Percentiles rank a stretch among this genome's conserved stretches.
Conservation (phyloP, 2,113 vertebrate species). For the Datnioides undecimradiatus region DNA sequence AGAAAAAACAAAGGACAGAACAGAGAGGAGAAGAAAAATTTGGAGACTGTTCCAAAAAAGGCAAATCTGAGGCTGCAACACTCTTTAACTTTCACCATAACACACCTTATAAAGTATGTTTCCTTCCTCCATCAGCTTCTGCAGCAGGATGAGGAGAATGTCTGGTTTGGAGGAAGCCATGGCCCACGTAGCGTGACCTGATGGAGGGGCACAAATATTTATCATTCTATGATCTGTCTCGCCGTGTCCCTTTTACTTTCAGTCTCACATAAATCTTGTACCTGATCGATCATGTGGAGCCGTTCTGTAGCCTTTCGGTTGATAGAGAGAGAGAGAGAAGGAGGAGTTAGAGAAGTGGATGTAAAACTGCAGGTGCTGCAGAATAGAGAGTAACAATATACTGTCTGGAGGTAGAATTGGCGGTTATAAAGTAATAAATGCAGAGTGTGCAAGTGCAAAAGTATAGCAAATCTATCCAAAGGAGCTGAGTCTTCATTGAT, state of each 20-base stretch:
- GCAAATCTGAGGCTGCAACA: background rate
- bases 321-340: constrained; percentile 43
- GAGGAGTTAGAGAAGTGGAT: constrained; percentile 43
- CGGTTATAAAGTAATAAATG: background rate
- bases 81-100: background rate
- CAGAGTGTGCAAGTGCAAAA: background rate
- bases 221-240: constrained; percentile 38
- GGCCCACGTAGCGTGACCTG: constrained; percentile 99
- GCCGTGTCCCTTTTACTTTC: constrained; percentile 8
- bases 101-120: constrained; percentile 95
- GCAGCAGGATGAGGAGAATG: constrained; percentile 96
- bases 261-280: constrained; percentile 75
- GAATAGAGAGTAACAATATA: constrained; percentile 7
- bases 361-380: constrained; percentile 45
- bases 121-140: constrained; percentile 99
- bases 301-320: constrained; percentile 83
- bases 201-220: constrained; percentile 59
- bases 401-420: constrained; percentile 8
- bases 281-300: constrained; percentile 87
- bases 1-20: background rate
- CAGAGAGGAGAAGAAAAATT: background rate
- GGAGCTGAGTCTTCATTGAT: constrained; percentile 35
- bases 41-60: background rate
- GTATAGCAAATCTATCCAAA: background rate
- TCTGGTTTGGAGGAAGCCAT: constrained; percentile 99